Percentiles rank a stretch among this genome's conserved stretches.
Evolutionary conservation across 2,113 vertebrate species (phyloP).

Genomic region (Tachuris rubrigastra): DNA sequence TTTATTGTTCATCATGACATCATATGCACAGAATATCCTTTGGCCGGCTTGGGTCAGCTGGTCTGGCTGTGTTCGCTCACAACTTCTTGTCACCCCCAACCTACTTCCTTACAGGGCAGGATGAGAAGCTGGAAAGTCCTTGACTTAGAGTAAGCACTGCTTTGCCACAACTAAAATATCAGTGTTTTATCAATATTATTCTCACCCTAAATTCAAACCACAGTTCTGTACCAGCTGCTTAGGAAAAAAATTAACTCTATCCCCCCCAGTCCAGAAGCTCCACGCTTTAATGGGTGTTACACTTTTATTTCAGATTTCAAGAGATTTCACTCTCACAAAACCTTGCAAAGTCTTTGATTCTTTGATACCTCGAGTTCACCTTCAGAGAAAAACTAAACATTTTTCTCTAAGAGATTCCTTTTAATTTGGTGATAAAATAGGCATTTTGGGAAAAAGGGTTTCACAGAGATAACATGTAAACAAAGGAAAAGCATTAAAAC

Average conservation of each 20-base stretch:
- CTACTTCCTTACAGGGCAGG: not conserved
- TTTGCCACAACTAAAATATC: not conserved
- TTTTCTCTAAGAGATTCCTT: no score
- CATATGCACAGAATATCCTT: not conserved
- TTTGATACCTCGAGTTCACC: no score
- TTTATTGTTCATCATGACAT: not conserved
- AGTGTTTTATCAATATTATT: not conserved
- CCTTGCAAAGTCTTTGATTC: no score
- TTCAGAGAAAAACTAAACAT: no score
- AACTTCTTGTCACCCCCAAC: not conserved
- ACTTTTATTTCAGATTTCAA: no score
- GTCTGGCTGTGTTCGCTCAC: not conserved
- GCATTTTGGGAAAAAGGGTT: no score
- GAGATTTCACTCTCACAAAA: no score
- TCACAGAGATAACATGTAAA: no score
- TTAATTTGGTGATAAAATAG: no score
- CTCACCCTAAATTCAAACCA: not conserved
- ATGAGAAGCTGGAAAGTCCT: not conserved
- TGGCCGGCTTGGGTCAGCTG: not conserved
- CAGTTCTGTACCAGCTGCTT: not conserved
- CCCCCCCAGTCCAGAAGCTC: no score
- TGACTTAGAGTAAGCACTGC: not conserved
- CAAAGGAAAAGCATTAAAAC: no score
- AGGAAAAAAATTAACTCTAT: not conserved
- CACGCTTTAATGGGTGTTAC: no score